Base-by-base conservation (phyloP, 1,140 invertebrate species). In the Notospermus geniculatus region DNA sequence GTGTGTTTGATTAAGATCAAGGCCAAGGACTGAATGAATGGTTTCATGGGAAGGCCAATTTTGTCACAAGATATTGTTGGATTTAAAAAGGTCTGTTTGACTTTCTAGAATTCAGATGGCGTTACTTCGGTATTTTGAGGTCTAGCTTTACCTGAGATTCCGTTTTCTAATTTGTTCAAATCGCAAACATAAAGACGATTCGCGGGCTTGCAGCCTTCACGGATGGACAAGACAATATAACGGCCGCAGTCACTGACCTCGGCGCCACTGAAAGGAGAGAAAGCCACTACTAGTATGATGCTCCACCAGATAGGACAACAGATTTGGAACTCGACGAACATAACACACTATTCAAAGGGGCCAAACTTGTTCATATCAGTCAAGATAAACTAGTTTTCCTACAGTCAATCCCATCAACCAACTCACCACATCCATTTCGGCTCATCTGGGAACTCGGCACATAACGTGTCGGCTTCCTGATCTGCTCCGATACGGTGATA, bases 401-500 rank as follows among this genome's bases (percentile, higher is more conserved):
- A 17, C 9, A 57, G 5, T 17, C 15, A 53, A 59, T 53, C 23
- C 58, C 45, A n/a, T 54, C 5, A 19, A n/a, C 54, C 4, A 13
- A 82, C 88, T 87, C 85, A 95, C 92, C 93, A 91, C 84, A 92
- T 88, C 88, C 91, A 94, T 36, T 91, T 86, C 2, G 95, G 94
- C 76, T 97, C 87, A 25, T 97, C 90, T 1, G 89, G 90, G 81
- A 97, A 96, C 78, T 97, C 91, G 15, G 90, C 89, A 52, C 91
- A 90, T 43, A 97, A 76, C 23, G 97, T 83, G 84, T 99, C 97
- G 62, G 95, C 87, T 2, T 87, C 84, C 77, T 97, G 95, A 19
- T 88, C 82, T 23, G 93, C 96, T 62, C 91, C 90, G 32, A 99
- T 71, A 57, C 83, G 80, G 83, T 99, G 97, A 82, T 95, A 99